A percentile compares a stretch with the other conserved stretches of the same genome.
Evolutionary conservation across 2,113 vertebrate species (phyloP).

Genomic region (Apodemus sylvaticus): DNA sequence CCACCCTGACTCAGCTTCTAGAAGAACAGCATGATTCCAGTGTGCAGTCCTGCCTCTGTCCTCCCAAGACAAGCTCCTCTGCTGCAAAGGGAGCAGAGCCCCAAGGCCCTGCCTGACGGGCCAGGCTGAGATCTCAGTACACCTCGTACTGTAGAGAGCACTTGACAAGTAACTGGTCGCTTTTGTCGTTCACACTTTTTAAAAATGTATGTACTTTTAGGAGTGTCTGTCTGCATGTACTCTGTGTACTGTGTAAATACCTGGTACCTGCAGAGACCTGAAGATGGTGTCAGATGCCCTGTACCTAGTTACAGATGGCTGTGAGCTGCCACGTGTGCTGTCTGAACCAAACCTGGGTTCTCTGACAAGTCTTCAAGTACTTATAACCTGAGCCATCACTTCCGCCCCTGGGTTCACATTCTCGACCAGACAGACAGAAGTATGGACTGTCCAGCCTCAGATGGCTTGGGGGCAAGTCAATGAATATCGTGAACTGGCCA

Average conservation of each 20-base stretch:
- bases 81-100: not conserved
- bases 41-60: not conserved
- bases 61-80: not conserved
- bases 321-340: not conserved
- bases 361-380: not conserved
- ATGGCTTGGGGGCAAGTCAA: not conserved
- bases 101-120: not conserved
- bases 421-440: not conserved
- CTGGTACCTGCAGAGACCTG: not conserved
- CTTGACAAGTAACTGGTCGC: not conserved
- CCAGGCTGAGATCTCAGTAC: not conserved
- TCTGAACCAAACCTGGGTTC: not conserved
- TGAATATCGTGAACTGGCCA: accelerated
- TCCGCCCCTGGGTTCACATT: not conserved
- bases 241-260: not conserved
- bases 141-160: accelerated
- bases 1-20: not conserved
- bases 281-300: not conserved
- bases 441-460: no score
- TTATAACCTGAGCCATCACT: not conserved
- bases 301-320: not conserved
- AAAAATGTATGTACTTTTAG: not conserved
- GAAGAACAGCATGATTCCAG: accelerated
- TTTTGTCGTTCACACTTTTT: not conserved
- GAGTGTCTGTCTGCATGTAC: not conserved